Percentiles rank a stretch among this genome's conserved stretches.
Conservation (phyloP, 1,140 invertebrate species). For the Macrocentrus cingulum region DNA sequence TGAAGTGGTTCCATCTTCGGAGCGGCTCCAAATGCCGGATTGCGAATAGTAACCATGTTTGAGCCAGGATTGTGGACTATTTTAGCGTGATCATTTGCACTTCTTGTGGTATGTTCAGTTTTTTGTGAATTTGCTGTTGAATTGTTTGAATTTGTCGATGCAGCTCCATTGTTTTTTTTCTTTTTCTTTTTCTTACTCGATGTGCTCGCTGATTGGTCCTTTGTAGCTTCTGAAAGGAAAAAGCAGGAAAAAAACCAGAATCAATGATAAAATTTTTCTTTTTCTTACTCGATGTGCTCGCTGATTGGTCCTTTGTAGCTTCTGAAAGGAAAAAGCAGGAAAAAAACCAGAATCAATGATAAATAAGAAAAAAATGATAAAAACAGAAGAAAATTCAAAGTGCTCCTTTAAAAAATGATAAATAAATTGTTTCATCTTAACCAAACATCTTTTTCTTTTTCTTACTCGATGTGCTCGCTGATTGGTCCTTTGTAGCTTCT, state of each 20-base stretch:
- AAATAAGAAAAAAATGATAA: slow-evolving; percentile 12
- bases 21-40: slow-evolving; percentile 68
- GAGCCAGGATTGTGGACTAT: slow-evolving; percentile 57
- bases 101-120: slow-evolving; percentile 28
- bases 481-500: slow-evolving; percentile 33
- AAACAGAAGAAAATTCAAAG: no score
- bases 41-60: slow-evolving; percentile 74
- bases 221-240: slow-evolving; percentile 18
- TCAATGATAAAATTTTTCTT: slow-evolving; percentile 58
- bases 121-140: slow-evolving; percentile 1
- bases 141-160: slow-evolving; percentile 22
- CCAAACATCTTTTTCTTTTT: slow-evolving; percentile 67
- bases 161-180: slow-evolving; percentile 61
- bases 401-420: no score
- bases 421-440: no score
- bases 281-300: slow-evolving; percentile 46
- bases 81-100: slow-evolving; percentile 42
- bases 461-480: slow-evolving; percentile 36
- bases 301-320: slow-evolving; percentile 32
- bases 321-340: slow-evolving; percentile 4
- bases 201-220: slow-evolving; percentile 32
- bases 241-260: slow-evolving; percentile 5
- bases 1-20: slow-evolving; percentile 51
- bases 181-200: slow-evolving; percentile 61
- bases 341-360: slow-evolving; percentile 24